Base-by-base conservation (phyloP, 1,140 invertebrate species). In the Drosophila ananassae region DNA sequence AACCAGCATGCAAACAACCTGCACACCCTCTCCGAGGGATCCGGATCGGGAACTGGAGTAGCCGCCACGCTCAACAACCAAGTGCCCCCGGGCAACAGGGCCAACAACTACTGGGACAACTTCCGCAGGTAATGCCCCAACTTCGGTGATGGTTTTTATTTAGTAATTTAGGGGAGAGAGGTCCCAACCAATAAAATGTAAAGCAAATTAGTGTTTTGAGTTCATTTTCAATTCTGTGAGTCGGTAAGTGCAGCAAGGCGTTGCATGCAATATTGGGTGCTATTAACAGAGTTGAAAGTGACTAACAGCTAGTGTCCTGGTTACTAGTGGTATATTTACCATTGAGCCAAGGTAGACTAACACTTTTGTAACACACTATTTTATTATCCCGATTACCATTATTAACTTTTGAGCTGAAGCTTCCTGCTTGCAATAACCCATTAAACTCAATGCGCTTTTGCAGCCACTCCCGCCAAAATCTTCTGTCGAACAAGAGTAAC, bases 31-130 rank as follows among this genome's bases (percentile, higher is more conserved):
- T 75, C 83, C 6, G 82, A 87, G 47, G 54, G 52, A 12, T 59
- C 52, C 7, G 53, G 52, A 12, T 21, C 44, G 8, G 32, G 34
- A 28, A 53, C 44, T 22, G 41, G 74, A 41, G 54, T 92, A 85
- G 82, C 56, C 79, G 77, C 62, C 93, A 94, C 95, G 9, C 92
- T 97, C 12, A 97, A 97, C 92, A 97, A 97, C 92, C 96, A 97
- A 93, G 96, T 97, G 62, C 95, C 96, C 41, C 96, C 96, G 10
- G 96, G 96, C 22, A 97, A 96, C 91, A 93, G 96, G 66, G 96
- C 96, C 46, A 98, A 97, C 91, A 97, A 97, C 92, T 97, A 97
- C 92, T 97, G 96, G 96, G 97, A 98, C 84, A 97, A 97, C 93
- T 97, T 98, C 91, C 92, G 96, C 93, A 97, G 96, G 96, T 96